Conservation (phyloP, 2,797 vertebrate genomes). For the Liasis olivaceus region DNA sequence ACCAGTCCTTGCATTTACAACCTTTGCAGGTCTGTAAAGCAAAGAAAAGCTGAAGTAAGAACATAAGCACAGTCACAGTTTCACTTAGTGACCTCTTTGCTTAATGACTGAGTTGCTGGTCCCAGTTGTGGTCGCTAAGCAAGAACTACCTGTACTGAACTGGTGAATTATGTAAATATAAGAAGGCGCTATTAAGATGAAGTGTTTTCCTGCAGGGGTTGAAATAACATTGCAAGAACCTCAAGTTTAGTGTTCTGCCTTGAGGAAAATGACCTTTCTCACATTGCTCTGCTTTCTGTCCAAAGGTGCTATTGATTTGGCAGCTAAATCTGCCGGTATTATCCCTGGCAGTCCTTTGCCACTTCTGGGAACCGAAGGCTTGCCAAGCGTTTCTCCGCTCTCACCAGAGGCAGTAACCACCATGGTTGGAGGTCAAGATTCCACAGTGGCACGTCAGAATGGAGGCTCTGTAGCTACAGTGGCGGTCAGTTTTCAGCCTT, state of each 20-base stretch:
- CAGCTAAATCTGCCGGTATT: conserved; percentile 96
- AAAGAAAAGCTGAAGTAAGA: background rate
- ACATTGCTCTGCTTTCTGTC: background rate
- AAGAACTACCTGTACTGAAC: background rate
- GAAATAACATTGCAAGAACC: background rate
- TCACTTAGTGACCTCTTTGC: background rate
- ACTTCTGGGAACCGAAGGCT: conserved; percentile 75
- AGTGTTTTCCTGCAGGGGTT: background rate
- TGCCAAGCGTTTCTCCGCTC: conserved; percentile 71
- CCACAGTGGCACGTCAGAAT: conserved; percentile 65
- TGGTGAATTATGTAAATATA: background rate
- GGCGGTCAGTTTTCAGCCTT: conserved; percentile 74
- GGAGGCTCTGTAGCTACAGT: conserved; percentile 65
- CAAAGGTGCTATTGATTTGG: conserved; percentile 92
- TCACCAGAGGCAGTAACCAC: conserved; percentile 66
- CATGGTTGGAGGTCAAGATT: conserved; percentile 58
- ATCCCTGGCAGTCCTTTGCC: conserved; percentile 87
- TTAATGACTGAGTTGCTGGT: background rate
- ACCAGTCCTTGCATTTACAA: background rate
- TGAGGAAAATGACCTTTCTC: background rate
- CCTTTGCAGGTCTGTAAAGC: background rate
- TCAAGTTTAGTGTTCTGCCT: background rate
- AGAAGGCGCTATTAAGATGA: background rate
- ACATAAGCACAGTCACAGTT: background rate
- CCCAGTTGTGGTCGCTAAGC: background rate